Base-by-base conservation (phyloP, 2,888 invertebrate species). In the Harmothoe impar region DNA sequence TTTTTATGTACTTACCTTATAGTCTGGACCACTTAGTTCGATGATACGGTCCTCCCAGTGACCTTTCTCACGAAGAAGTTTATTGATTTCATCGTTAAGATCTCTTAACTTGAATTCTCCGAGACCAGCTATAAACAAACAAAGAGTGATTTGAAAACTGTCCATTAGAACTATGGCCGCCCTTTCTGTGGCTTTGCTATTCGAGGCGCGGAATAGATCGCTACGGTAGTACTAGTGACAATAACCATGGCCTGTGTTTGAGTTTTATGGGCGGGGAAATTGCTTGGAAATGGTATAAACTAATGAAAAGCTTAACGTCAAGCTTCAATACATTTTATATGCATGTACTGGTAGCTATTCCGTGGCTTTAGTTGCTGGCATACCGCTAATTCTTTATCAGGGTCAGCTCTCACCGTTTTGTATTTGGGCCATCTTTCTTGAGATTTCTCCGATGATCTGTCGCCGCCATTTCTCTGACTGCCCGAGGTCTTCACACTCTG, bases 31-130 rank as follows among this genome's bases (percentile, higher is more conserved):
- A 0, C 99, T 99, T 0, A 99, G 96, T 91, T 98, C 97, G 93
- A 98, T 97, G 93, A 99, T 99, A 95, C 99, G 98, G 89, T 98
- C 98, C 95, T 99, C 99, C 99, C 99, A 99, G 95, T 99, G 99
- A 0, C 98, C 97, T 95, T 99, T 99, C 95, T 99, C 99, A 85
- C 99, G 97, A 91, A 99, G 97, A 92, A 99, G 96, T 96, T 99
- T 99, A 96, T 99, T 99, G 93, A 99, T 99, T 96, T 99, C 99
- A 96, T 99, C 99, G 96, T 99, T 99, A 33, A 99, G 96, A 95
- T 99, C 99, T 25, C 99, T 97, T 92, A 99, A 98, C 35, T 99
- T 97, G 95, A 99, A 99, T 96, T 99, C 99, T 1, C 99, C 99
- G n/a, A 99, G 97, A 91, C 99, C 99, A 93, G 99, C 98, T 97